phyloP scores from a whole-genome alignment of 2,113 vertebrate species.

The Amazona guildingii region DNA sequence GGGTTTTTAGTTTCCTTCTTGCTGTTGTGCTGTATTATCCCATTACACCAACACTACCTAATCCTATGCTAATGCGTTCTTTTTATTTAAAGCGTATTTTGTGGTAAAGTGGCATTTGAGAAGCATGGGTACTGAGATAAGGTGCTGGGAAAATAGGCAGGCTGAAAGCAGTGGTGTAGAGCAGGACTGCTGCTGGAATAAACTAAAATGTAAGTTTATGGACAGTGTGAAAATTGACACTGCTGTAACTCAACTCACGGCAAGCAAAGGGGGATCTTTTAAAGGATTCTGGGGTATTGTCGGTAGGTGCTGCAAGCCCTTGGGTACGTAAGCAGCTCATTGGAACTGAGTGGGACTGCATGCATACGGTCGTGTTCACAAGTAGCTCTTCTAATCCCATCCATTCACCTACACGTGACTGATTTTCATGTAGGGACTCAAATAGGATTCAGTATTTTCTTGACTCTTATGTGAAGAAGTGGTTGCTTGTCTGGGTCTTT shows the following conservation, averaged over 20 bases:
- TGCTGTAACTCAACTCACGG: not conserved
- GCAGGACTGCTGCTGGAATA: not conserved
- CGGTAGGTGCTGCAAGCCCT: not conserved
- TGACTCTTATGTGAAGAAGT: not conserved
- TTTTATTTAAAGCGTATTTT: not conserved
- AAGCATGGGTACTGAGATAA: not conserved
- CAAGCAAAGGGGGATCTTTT: not conserved
- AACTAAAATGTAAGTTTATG: not conserved
- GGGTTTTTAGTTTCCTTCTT: accelerated
- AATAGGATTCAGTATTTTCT: not conserved
- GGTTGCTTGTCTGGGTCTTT: not conserved
- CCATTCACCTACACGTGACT: not conserved
- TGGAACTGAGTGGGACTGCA: not conserved
- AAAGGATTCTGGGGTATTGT: not conserved
- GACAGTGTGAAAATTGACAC: not conserved
- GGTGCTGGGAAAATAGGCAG: not conserved
- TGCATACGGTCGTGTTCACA: accelerated
- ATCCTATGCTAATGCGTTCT: not conserved
- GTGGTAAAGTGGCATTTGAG: slow-evolving; percentile 8
- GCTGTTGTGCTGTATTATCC: not conserved
- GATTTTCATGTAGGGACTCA: not conserved
- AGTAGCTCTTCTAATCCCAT: not conserved
- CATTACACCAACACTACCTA: not conserved
- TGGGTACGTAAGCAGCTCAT: not conserved
- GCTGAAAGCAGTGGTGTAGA: not conserved